These are phyloP conservation scores for Neosilurus mollespiculum DNA, from an alignment of 2,797 vertebrate genomes.

Conservation along the genomic window DNA sequence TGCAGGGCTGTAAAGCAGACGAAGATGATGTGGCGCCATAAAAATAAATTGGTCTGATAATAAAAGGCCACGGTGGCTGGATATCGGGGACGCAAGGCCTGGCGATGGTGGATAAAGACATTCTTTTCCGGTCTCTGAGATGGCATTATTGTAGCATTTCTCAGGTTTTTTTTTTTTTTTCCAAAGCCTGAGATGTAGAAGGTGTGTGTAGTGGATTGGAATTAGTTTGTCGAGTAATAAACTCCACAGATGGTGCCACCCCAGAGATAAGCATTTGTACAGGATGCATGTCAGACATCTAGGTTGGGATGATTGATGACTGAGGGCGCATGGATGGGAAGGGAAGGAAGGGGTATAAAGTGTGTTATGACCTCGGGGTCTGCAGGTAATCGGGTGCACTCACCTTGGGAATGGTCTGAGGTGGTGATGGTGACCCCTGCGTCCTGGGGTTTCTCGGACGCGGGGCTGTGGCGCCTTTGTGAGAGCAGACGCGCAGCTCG, in stretches of 20 bases:
- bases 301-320: not conserved
- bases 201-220: not conserved
- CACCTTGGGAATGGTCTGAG: slow-evolving; percentile 70
- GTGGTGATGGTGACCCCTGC: slow-evolving; percentile 62
- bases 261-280: too few species aligned
- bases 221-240: not conserved
- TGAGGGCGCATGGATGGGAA: not conserved
- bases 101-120: not conserved
- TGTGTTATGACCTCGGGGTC: not conserved
- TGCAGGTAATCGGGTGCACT: slow-evolving; percentile 47
- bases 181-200: not conserved
- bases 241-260: not conserved
- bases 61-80: not conserved
- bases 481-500: slow-evolving; percentile 57
- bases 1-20: not conserved
- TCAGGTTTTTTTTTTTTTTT: not conserved
- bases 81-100: not conserved
- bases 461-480: slow-evolving; percentile 69
- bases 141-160: not conserved
- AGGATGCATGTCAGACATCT: not conserved
- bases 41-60: not conserved
- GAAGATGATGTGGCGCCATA: not conserved
- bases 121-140: not conserved
- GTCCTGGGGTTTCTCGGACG: slow-evolving; percentile 53
- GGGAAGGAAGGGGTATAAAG: too few species aligned